A percentile compares a stretch with the other conserved stretches of the same genome.
These are phyloP conservation scores for Ypsolopha sequella DNA, from an alignment of 2,888 invertebrate genomes.

Conservation along the genomic window DNA sequence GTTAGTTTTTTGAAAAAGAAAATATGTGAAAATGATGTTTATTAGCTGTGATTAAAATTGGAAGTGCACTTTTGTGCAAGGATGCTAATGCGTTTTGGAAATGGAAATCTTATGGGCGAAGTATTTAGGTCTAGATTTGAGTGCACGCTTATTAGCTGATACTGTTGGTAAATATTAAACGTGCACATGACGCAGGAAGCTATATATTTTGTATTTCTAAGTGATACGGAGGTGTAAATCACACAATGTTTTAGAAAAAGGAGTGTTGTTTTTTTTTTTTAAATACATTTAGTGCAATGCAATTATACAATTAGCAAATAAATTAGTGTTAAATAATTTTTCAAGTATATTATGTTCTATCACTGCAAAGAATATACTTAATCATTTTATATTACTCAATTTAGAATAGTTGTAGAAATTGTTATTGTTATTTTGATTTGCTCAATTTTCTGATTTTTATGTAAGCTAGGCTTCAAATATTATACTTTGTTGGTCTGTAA, in stretches of 20 bases:
- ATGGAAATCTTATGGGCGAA: conserved; percentile 1
- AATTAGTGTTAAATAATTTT: conserved; percentile 30
- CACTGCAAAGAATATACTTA: conserved; percentile 29
- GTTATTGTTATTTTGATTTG: conserved; percentile 68
- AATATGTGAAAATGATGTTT: conserved; percentile 50
- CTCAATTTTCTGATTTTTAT: conserved; percentile 64
- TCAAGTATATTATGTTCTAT: conserved; percentile 33
- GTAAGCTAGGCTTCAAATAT: conserved; percentile 52
- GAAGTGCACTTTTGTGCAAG: conserved; percentile 59
- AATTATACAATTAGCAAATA: conserved; percentile 35
- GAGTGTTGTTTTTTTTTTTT: conserved; percentile 51
- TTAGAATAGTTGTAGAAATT: conserved; percentile 43
- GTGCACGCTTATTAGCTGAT: conserved; percentile 10
- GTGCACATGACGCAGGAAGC: not conserved
- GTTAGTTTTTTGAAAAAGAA: conserved; percentile 14
- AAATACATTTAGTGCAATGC: conserved; percentile 55
- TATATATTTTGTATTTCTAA: conserved; percentile 2
- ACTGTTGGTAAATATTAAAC: not conserved
- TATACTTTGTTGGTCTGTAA: conserved; percentile 39
- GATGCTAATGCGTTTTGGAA: conserved; percentile 13
- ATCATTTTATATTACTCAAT: conserved; percentile 49
- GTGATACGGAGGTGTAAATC: not conserved
- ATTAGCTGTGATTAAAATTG: conserved; percentile 65
- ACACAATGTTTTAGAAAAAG: conserved; percentile 8
- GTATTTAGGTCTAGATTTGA: conserved; percentile 11